These are phyloP conservation scores for Trichogramma dendrolimi DNA, from an alignment of 2,888 invertebrate species.

Conservation along the genomic window DNA sequence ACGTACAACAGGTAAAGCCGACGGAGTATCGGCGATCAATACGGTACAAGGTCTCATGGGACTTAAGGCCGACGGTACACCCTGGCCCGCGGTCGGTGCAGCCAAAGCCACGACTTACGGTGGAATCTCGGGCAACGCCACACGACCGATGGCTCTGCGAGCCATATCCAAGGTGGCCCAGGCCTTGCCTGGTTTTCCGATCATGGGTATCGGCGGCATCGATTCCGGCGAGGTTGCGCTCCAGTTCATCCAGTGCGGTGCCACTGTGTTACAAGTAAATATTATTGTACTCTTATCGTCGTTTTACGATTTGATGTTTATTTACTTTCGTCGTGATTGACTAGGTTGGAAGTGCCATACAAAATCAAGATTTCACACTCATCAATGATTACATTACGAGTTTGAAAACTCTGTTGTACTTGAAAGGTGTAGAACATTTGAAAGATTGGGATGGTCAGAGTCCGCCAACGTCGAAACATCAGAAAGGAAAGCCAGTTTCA, in stretches of 20 bases:
- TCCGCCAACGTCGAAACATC: constrained; percentile 84
- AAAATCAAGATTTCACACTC: constrained; percentile 97
- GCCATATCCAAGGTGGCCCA: constrained; percentile 87
- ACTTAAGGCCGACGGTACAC: constrained; percentile 70
- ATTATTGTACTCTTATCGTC: neutral
- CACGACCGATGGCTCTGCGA: constrained; percentile 86
- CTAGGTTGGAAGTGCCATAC: constrained; percentile 91
- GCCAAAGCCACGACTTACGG: constrained; percentile 87
- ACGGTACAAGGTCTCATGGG: constrained; percentile 95
- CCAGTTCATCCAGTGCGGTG: constrained; percentile 93
- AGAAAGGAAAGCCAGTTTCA: constrained; percentile 85
- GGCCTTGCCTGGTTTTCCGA: constrained; percentile 81
- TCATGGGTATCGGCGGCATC: constrained; percentile 94
- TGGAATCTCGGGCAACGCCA: constrained; percentile 89
- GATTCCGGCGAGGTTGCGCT: constrained; percentile 93
- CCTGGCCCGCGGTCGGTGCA: constrained; percentile 89
- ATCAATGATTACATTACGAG: constrained; percentile 92
- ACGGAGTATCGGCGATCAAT: constrained; percentile 95
- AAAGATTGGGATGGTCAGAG: constrained; percentile 90
- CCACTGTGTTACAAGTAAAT: constrained; percentile 80
- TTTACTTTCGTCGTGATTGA: neutral
- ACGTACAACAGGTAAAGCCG: constrained; percentile 69
- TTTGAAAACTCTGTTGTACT: constrained; percentile 79
- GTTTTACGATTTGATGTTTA: neutral
- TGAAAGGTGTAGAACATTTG: constrained; percentile 64